Evolutionary conservation across 92 coral and sea anemone genomes (phyloP).

Genomic region (Epizoanthus illoricatus): DNA sequence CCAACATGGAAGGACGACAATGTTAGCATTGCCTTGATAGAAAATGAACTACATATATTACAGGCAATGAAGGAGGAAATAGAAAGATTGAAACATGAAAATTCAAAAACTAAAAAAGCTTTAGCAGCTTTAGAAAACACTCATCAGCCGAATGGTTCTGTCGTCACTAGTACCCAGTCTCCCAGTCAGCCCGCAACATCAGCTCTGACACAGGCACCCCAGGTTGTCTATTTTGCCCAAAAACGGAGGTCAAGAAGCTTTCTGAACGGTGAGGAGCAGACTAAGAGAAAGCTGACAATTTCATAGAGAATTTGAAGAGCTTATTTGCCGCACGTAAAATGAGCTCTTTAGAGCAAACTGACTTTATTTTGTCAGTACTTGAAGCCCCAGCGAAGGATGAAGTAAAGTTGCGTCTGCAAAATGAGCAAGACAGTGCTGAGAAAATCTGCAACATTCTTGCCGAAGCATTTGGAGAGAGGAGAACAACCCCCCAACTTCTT

Average conservation of each 20-base stretch:
- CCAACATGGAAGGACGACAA: not conserved
- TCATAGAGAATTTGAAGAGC: slow-evolving; percentile 38
- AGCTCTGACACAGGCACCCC: slow-evolving; percentile 18
- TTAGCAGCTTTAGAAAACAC: not conserved
- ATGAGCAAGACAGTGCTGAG: slow-evolving; percentile 31
- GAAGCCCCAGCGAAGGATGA: slow-evolving; percentile 46
- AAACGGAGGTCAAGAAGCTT: slow-evolving; percentile 21
- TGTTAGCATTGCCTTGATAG: not conserved
- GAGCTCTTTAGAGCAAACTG: slow-evolving; percentile 29
- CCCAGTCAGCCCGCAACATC: slow-evolving; percentile 7
- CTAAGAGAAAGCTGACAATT: slow-evolving; percentile 34
- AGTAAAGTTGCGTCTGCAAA: slow-evolving; percentile 40
- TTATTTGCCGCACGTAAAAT: slow-evolving; percentile 28
- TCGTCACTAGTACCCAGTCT: slow-evolving; percentile 15
- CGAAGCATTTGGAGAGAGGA: slow-evolving; percentile 45
- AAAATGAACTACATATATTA: not conserved
- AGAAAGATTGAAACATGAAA: slow-evolving; percentile 9
- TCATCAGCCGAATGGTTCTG: not conserved
- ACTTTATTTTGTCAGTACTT: slow-evolving; percentile 38
- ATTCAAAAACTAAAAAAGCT: slow-evolving; percentile 2
- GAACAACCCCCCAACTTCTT: slow-evolving; percentile 46
- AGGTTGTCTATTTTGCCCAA: slow-evolving; percentile 3
- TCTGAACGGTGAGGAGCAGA: slow-evolving; percentile 17
- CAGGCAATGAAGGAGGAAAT: slow-evolving; percentile 10
- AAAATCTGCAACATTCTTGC: slow-evolving; percentile 29